Conservation (phyloP, 1,140 invertebrate species). For the Caenorhabditis brenneri region DNA sequence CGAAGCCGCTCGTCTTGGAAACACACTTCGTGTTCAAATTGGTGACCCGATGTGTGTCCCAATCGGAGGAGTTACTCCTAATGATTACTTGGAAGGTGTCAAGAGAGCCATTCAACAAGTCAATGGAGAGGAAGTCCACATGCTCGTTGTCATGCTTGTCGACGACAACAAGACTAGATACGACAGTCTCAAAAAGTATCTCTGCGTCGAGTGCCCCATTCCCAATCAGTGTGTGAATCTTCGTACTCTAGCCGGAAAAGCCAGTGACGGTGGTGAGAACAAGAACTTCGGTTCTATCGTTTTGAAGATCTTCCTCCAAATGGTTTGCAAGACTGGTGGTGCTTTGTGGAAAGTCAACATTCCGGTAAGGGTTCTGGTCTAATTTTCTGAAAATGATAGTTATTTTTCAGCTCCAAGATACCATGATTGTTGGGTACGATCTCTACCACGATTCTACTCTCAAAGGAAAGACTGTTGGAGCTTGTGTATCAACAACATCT, state of each 20-base stretch:
- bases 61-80: neutral
- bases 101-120: slow-evolving; percentile 13
- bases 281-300: slow-evolving; percentile 52
- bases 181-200: slow-evolving; percentile 50
- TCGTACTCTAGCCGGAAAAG: slow-evolving; percentile 39
- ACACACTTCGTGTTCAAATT: neutral
- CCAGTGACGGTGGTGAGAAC: slow-evolving; percentile 41
- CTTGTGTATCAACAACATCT: slow-evolving; percentile 50
- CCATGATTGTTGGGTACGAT: slow-evolving; percentile 51
- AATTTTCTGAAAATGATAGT: neutral
- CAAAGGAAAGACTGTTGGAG: slow-evolving; percentile 52
- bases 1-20: slow-evolving; percentile 25
- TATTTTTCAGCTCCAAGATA: slow-evolving; percentile 13
- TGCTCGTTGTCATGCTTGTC: slow-evolving; percentile 49
- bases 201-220: slow-evolving; percentile 43
- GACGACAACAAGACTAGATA: slow-evolving; percentile 55
- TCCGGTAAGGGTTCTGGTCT: neutral
- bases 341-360: slow-evolving; percentile 50
- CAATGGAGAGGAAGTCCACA: slow-evolving; percentile 3
- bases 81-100: slow-evolving; percentile 40
- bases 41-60: slow-evolving; percentile 34
- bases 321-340: slow-evolving; percentile 53
- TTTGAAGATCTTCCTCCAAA: slow-evolving; percentile 52
- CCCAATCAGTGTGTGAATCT: slow-evolving; percentile 45
- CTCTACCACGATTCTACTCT: slow-evolving; percentile 50